Conservation (phyloP, 2,888 invertebrate genomes). For the Eremobia ochroleuca region DNA sequence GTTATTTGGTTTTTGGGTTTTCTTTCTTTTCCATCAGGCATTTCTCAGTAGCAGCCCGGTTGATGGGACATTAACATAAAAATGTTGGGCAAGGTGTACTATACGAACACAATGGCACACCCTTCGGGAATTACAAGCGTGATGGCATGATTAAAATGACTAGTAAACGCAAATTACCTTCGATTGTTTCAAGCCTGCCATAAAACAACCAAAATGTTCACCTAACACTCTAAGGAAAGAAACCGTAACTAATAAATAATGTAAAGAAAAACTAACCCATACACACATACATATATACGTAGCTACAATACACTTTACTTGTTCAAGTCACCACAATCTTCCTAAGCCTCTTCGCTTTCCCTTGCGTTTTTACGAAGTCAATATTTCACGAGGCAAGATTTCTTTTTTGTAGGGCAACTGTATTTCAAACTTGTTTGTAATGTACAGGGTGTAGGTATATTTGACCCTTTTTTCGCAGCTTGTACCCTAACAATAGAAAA, state of each 20-base stretch:
- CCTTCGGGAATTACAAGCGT: too few species aligned
- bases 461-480: conserved; percentile 29
- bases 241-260: conserved; percentile 53
- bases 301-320: conserved; percentile 14
- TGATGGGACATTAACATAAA: too few species aligned
- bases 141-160: too few species aligned
- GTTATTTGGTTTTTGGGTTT: too few species aligned
- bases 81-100: too few species aligned
- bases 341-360: conserved; percentile 51
- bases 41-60: too few species aligned
- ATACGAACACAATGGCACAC: too few species aligned
- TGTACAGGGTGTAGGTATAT: conserved; percentile 41
- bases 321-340: conserved; percentile 58
- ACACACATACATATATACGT: not conserved
- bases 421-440: conserved; percentile 50
- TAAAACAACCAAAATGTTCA: conserved; percentile 1
- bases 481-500: conserved; percentile 4
- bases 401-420: conserved; percentile 51
- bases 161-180: not conserved
- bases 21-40: too few species aligned
- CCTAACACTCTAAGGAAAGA: not conserved
- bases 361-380: conserved; percentile 61
- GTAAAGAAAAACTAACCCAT: conserved; percentile 44
- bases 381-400: conserved; percentile 63
- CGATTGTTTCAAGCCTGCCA: not conserved